phyloP scores from a whole-genome alignment of 2,797 vertebrate genomes.

The Parauchenoglanis ngamensis region DNA sequence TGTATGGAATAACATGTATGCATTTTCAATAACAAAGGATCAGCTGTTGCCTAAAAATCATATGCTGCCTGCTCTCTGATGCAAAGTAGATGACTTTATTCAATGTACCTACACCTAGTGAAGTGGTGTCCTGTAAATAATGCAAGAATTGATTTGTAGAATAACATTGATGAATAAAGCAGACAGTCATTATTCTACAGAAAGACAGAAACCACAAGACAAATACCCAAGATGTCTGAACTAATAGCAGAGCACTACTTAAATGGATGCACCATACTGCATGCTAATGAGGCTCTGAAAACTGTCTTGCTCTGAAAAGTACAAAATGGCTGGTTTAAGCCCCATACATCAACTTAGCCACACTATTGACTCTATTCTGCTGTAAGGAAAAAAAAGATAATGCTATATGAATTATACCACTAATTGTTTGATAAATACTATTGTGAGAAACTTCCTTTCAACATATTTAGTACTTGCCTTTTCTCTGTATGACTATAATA shows the following conservation, averaged over 20 bases:
- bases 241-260: neutral
- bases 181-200: conserved; percentile 1
- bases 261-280: neutral
- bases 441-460: neutral
- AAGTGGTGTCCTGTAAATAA: conserved; percentile 4
- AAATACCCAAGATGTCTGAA: neutral
- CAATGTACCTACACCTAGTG: neutral
- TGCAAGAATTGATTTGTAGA: conserved; percentile 6
- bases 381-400: neutral
- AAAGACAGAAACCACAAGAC: neutral
- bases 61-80: neutral
- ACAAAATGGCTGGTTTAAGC: neutral
- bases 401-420: neutral
- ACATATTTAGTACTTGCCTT: neutral
- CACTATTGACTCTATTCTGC: neutral
- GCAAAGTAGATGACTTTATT: neutral
- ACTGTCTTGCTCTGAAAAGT: neutral
- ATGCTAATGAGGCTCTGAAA: conserved; percentile 20
- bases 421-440: neutral
- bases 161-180: neutral
- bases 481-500: neutral
- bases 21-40: neutral
- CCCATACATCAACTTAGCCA: neutral
- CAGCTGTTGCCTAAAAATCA: neutral
- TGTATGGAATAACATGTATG: neutral